Evolutionary conservation across 2,888 invertebrate species (phyloP), one percentile per base, ranked within the genome.

Genomic region (Mesochorus sp.): DNA sequence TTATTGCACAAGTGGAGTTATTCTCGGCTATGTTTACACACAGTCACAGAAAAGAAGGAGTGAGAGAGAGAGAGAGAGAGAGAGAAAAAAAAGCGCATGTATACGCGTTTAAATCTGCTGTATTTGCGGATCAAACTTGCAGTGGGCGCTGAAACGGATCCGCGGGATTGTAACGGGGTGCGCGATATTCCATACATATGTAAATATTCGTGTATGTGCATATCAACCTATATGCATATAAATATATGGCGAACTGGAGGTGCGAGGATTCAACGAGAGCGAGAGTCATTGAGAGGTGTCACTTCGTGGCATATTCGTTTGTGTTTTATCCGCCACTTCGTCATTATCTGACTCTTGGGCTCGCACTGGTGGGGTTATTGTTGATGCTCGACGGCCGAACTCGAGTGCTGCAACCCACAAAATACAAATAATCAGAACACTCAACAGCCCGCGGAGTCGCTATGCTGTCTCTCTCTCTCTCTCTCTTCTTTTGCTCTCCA

Each of bases 221-320:
- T 17, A 28, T 62, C 14, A 6, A 21, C n/a, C n/a, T 42, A 17
- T 21, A 37, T 21, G 2, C 5, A 10, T 24, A 39, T 28, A 51
- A 19, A 42, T 12, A n/a, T n/a, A n/a, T n/a, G n/a, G n/a, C n/a
- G n/a, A n/a, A n/a, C n/a, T 12, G 44, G 51, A 61, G 53, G 21
- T 31, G 70, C 26, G 39, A 28, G n/a, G 28, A 71, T 24, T 4
- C 53, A 70, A 42, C 64, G 74, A 28, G 64, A 82, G 34, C 26
- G 81, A 87, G 81, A 87, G 88, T 87, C 90, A 90, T 91, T 90
- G 90, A 90, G 89, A 91, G 91, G 91, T 91, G 91, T 91, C 90
- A 91, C 89, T 89, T 90, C 90, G 91, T 91, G 90, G 89, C 84
- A 91, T 90, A 90, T 90, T 89, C 89, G 90, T 90, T 89, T 90